phyloP scores from a whole-genome alignment of 2,888 invertebrate species.

The Eueremaeus valkanovi region DNA sequence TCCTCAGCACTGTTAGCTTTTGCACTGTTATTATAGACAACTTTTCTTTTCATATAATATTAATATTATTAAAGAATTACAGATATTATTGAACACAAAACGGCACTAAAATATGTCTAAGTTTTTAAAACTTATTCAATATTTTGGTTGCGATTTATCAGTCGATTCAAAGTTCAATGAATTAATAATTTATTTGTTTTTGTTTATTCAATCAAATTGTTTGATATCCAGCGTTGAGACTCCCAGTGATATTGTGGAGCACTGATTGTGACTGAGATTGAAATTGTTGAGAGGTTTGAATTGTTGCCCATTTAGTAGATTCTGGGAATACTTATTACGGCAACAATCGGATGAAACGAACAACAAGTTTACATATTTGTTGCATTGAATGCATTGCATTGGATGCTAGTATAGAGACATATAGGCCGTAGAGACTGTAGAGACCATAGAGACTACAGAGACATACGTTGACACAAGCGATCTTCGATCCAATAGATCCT shows the following conservation, averaged over 20 bases:
- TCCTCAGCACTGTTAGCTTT: neutral
- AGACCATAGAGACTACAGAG: no score
- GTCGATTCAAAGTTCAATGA: slow-evolving; percentile 4
- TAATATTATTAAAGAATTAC: neutral
- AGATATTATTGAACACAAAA: neutral
- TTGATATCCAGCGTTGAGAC: neutral
- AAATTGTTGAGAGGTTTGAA: neutral
- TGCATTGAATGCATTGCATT: slow-evolving; percentile 16
- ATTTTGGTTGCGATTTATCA: neutral
- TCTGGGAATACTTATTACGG: neutral
- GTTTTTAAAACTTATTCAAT: neutral
- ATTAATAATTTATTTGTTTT: slow-evolving; percentile 12
- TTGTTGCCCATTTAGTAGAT: slow-evolving; percentile 22
- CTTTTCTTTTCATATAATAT: no score
- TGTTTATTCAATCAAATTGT: slow-evolving; percentile 5
- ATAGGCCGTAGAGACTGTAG: no score
- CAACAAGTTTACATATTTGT: slow-evolving; percentile 14
- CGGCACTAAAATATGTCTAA: slow-evolving; percentile 11
- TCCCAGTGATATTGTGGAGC: slow-evolving; percentile 5
- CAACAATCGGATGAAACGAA: slow-evolving; percentile 10
- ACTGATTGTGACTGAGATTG: slow-evolving; percentile 10
- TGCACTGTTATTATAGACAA: neutral
- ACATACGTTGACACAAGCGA: neutral
- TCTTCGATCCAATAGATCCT: neutral
- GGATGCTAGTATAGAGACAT: neutral